Evolutionary conservation across 2,888 invertebrate species (phyloP).

Genomic region (Dusona sp.): DNA sequence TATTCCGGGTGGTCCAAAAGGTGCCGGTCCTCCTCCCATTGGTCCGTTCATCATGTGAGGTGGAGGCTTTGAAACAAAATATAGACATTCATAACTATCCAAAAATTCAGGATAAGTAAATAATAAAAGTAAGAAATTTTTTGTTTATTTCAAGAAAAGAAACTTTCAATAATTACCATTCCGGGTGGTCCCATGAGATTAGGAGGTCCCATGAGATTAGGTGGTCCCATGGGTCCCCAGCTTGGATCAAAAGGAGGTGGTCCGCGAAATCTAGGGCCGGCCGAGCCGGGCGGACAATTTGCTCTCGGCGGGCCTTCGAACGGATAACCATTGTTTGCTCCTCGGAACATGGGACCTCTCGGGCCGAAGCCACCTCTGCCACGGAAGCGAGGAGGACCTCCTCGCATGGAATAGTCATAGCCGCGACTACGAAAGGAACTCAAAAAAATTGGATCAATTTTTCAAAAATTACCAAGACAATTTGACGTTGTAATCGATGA

Average conservation of each 20-base stretch:
- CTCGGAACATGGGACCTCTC: conserved; percentile 85
- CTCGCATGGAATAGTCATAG: conserved; percentile 73
- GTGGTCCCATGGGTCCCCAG: conserved; percentile 89
- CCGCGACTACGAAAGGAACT: conserved; percentile 65
- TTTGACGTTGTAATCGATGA: neutral
- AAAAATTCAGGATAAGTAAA: neutral
- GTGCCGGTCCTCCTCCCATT: conserved; percentile 82
- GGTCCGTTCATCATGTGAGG: conserved; percentile 84
- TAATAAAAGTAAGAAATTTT: neutral
- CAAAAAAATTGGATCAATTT: conserved; percentile 2
- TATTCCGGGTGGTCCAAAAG: conserved; percentile 86
- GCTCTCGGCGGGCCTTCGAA: conserved; percentile 86
- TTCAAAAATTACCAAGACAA: neutral
- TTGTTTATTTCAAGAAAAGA: neutral
- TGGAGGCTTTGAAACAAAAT: conserved; percentile 77
- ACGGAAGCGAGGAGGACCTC: conserved; percentile 88
- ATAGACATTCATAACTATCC: neutral
- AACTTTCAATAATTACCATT: conserved; percentile 80
- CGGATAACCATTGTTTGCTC: conserved; percentile 84
- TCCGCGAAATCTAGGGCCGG: conserved; percentile 85
- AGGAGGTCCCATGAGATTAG: conserved; percentile 85
- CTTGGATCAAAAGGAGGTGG: conserved; percentile 89
- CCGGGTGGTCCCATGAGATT: conserved; percentile 85
- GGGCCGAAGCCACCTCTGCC: conserved; percentile 88
- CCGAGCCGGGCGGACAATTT: conserved; percentile 83